Base-by-base conservation (phyloP, 2,797 vertebrate species). In the Dipus sagitta region DNA sequence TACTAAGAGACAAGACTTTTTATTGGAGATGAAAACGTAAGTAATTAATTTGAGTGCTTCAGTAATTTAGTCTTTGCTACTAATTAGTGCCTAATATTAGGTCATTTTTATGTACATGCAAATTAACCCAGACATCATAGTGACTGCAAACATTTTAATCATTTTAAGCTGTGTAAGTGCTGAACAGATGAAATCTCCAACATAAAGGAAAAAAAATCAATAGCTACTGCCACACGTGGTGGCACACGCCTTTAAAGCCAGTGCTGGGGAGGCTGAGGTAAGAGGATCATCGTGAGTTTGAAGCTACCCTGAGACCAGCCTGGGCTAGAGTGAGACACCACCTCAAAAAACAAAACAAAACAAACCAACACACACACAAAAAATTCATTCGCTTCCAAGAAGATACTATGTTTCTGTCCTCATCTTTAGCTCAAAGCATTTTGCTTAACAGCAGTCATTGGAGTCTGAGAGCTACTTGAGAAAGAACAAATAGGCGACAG, bases 201-300 rank as follows among this genome's bases (percentile, higher is more conserved):
- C 85, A 84, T 24, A 90, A 71, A 42, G 65, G 82, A 92, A 95
- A 78, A 87, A 21, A 94, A 89, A 65, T 87, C 70, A 60, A 75
- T 81, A 17, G 3, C 26, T 88, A 47, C 64, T 47, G 47, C 47
- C 47, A 47, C 8, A 10, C 47, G 47, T 47, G 47, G 47, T 47
- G 47, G 47, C 9, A 47, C 47, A 47, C 8, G 47, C 47, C 47
- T 47, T 47, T 47, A 47, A 47, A 9, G 8, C 47, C 47, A 47
- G 47, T 7, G 9, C 47, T 47, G 8, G 47, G 47, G 47, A 8
- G 47, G 47, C 8, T 9, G 47, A 47, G 47, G 47, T 47, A 47
- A 7, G 47, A 47, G 47, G 47, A 9, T 47, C 47, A 9, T 11
- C 8, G 47, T 47, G 47, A 47, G 47, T 47, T 47, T 11, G 7